Percentiles rank a stretch among this genome's conserved stretches.
Conservation (phyloP, 2,113 vertebrate species). For the Onychorhynchus coronatus region DNA sequence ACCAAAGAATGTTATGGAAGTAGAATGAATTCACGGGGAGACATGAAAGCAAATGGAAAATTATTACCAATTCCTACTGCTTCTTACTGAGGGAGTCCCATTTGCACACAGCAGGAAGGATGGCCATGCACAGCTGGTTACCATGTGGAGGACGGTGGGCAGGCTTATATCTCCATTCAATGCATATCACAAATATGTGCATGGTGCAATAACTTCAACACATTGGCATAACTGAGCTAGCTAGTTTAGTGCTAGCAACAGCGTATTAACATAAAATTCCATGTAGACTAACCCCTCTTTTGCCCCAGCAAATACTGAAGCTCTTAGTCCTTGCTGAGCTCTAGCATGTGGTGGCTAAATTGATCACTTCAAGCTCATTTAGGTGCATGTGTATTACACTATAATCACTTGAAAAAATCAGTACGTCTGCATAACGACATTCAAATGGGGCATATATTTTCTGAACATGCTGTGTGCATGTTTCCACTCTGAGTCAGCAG, state of each 20-base stretch:
- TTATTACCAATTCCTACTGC: background rate
- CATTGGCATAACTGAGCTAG: background rate
- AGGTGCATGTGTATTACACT: background rate
- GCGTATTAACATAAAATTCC: background rate
- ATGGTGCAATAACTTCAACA: background rate
- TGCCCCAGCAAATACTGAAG: background rate
- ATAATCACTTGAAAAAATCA: background rate
- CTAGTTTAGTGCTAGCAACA: background rate
- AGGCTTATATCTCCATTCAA: background rate
- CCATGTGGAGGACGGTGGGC: background rate
- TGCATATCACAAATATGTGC: too few species aligned
- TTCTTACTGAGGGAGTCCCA: background rate
- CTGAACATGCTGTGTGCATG: background rate
- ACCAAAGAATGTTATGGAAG: background rate
- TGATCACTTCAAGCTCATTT: background rate
- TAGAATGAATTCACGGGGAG: background rate
- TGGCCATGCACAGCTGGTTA: rapidly evolving
- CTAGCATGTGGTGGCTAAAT: background rate
- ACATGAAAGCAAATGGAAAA: background rate
- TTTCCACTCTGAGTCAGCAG: background rate
- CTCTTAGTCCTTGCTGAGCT: background rate
- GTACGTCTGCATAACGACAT: background rate
- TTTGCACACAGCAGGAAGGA: background rate
- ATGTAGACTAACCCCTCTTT: rapidly evolving
- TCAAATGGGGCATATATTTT: background rate